Evolutionary conservation across 2,888 invertebrate species (phyloP).

Genomic region (Caenorhabditis sinica): DNA sequence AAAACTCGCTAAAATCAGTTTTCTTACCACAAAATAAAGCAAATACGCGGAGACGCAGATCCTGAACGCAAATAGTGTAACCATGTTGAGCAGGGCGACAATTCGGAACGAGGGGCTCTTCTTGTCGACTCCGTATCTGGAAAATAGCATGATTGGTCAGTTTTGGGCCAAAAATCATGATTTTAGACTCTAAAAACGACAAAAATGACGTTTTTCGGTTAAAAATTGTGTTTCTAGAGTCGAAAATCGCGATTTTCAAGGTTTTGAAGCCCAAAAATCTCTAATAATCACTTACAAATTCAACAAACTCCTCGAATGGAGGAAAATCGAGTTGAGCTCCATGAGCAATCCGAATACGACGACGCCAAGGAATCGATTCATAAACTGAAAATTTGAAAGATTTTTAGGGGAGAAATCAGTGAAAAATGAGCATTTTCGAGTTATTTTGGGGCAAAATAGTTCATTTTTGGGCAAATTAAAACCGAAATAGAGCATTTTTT

Average conservation of each 20-base stretch:
- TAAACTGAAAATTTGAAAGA: slow-evolving; percentile 64
- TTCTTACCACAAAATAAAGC: slow-evolving; percentile 77
- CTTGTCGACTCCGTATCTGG: slow-evolving; percentile 77
- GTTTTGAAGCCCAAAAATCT: background rate
- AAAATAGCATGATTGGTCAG: background rate
- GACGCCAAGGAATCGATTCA: slow-evolving; percentile 78
- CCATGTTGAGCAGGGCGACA: slow-evolving; percentile 81
- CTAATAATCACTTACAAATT: slow-evolving; percentile 55
- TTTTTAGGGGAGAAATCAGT: too few relatives aligned
- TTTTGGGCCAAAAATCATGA: too few relatives aligned
- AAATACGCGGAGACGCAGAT: slow-evolving; percentile 79
- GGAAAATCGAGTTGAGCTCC: slow-evolving; percentile 82
- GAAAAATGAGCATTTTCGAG: background rate
- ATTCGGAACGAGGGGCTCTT: slow-evolving; percentile 79
- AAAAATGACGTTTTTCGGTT: too few relatives aligned
- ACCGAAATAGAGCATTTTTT: slow-evolving; percentile 10
- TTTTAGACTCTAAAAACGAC: too few relatives aligned
- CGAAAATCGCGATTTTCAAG: background rate
- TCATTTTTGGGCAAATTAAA: background rate
- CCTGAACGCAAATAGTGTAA: slow-evolving; percentile 81
- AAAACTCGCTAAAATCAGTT: background rate
- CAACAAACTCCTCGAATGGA: slow-evolving; percentile 75
- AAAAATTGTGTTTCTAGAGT: too few relatives aligned
- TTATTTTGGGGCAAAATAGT: background rate
- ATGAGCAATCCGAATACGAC: slow-evolving; percentile 82